Evolutionary conservation across 1,140 invertebrate species (phyloP), one percentile per base, ranked within the genome.

Genomic region (Andricus grossulariae): DNA sequence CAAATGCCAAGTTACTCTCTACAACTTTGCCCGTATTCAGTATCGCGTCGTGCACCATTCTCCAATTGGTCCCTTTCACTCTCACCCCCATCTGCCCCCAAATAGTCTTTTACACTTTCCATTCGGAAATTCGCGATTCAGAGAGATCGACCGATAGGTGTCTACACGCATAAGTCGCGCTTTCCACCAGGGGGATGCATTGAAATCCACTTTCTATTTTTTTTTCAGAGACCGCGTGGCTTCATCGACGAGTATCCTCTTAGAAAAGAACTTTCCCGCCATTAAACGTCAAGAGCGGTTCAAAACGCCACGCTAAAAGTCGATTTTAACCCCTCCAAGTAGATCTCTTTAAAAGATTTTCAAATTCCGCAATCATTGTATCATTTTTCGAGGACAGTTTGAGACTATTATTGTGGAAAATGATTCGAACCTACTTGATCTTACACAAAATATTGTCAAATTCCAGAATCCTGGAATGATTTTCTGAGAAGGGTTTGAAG

Each of bases 1-100:
- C 72, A 79, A 83, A 84, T 85, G 76, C 74, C 78, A 84, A 88
- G 75, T 82, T 83, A 80, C 82, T 84, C 80, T 81, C 71, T 74
- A 77, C 81, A 87, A 82, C 78, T 86, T 83, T 73, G 71, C 55
- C 75, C 55, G 57, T 76, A 84, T 81, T 75, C 60, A 82, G 82
- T 80, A 83, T 77, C 71, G 50, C 55, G 73, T 66, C 39, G 18
- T 51, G 16, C 21, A 50, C 52, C 60, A 75, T 45, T 45, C 10
- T 45, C 77, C 75, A 74, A 82, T 74, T 77, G 79, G 77, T 80
- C 73, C 81, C 77, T 81, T 78, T 76, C 79, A 50, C 50, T 49
- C 25, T n/a, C 19, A 52, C 25, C 11, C 39, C 21, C 50, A 32
- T 15, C 8, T 75, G 10, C 21, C 55, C 72, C 75, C 55, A 45